Evolutionary conservation across 2,113 vertebrate species (phyloP).

Genomic region (Cavia porcellus): DNA sequence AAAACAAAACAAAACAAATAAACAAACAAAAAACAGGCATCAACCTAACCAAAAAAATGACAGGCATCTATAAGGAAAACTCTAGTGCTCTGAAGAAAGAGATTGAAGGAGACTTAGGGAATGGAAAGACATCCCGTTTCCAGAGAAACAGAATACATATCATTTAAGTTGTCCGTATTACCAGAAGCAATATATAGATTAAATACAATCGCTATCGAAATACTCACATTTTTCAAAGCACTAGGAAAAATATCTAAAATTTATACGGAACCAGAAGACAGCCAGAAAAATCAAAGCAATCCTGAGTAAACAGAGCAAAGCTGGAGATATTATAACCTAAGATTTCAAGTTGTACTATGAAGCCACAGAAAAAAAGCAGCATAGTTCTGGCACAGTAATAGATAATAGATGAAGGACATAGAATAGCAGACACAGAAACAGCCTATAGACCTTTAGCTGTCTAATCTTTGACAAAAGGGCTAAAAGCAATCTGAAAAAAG

Average conservation of each 20-base stretch:
- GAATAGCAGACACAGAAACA: neutral
- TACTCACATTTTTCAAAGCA: neutral
- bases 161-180: neutral
- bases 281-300: neutral
- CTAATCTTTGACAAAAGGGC: neutral
- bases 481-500: neutral
- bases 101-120: neutral
- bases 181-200: neutral
- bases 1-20: neutral
- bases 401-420: neutral
- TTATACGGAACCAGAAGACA: neutral
- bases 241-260: neutral
- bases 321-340: neutral
- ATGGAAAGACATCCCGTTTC: neutral
- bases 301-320: neutral
- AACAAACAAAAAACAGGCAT: neutral
- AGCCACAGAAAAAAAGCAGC: neutral
- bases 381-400: neutral
- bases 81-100: neutral
- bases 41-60: neutral
- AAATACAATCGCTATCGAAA: neutral
- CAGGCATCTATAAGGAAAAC: neutral
- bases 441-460: neutral
- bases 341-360: neutral
- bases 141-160: neutral